phyloP scores from a whole-genome alignment of 2,113 vertebrate genomes.

The Microtus oregoni region DNA sequence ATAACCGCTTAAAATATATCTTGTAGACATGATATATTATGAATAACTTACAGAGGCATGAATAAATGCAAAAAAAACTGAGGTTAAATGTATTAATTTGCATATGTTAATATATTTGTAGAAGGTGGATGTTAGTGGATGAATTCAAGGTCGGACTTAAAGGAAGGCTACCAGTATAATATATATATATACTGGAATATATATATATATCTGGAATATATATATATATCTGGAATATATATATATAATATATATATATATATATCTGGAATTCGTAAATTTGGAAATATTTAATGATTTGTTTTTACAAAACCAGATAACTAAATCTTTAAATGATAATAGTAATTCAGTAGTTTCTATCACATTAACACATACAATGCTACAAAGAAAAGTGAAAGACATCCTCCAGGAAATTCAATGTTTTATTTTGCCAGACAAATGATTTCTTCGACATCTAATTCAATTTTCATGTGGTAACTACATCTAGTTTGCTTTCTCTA shows the following conservation, averaged over 20 bases:
- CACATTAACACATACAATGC: background rate
- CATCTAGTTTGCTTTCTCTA: constrained; percentile 83
- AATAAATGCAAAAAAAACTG: background rate
- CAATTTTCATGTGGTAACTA: constrained; percentile 85
- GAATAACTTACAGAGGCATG: background rate
- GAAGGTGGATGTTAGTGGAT: background rate
- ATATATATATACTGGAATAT: background rate
- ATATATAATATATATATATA: background rate
- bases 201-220: background rate
- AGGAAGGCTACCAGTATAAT: background rate
- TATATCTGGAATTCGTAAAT: background rate
- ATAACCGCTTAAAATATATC: background rate
- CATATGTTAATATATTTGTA: background rate
- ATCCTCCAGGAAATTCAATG: constrained; percentile 75
- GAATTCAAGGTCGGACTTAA: background rate
- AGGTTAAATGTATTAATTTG: background rate
- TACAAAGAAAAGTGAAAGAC: constrained; percentile 41
- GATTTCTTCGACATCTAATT: constrained; percentile 85
- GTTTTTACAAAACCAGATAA: background rate
- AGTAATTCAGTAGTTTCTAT: background rate
- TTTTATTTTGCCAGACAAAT: constrained; percentile 91
- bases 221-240: background rate
- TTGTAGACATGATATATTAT: background rate
- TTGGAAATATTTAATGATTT: background rate
- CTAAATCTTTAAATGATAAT: background rate